Percentiles rank a stretch among this genome's conserved stretches.
Evolutionary conservation across 2,113 vertebrate species (phyloP).

Genomic region (Parotia lawesii): DNA sequence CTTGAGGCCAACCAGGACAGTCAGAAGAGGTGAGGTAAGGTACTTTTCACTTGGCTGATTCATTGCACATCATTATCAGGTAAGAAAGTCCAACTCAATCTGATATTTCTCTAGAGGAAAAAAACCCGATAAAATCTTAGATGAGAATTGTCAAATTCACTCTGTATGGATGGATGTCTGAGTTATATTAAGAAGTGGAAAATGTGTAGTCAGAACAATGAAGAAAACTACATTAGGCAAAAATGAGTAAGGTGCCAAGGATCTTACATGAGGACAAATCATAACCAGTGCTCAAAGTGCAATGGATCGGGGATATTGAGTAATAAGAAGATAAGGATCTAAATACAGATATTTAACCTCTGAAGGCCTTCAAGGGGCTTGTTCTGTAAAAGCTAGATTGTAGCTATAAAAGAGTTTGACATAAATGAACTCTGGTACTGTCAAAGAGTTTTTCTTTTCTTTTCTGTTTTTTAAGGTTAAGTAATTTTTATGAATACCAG

Average conservation of each 20-base stretch:
- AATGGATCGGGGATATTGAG: neutral
- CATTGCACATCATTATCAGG: conserved; percentile 13
- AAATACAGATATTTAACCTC: conserved; percentile 48
- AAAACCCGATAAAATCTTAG: conserved; percentile 22
- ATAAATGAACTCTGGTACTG: conserved; percentile 27
- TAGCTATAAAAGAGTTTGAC: conserved; percentile 10
- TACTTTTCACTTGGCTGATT: conserved; percentile 21
- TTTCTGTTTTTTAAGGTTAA: neutral
- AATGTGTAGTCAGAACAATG: conserved; percentile 44
- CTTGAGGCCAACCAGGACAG: neutral
- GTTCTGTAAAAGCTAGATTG: conserved; percentile 28
- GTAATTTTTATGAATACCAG: neutral
- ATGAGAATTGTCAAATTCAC: conserved; percentile 59
- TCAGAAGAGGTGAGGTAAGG: neutral
- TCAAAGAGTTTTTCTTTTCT: neutral
- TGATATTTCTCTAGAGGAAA: conserved; percentile 14
- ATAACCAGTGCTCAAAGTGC: conserved; percentile 46
- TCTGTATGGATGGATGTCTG: conserved; percentile 51
- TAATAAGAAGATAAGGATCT: conserved; percentile 46
- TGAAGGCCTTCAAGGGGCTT: conserved; percentile 29
- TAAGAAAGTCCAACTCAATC: neutral
- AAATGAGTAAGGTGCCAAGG: conserved; percentile 51
- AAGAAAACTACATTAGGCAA: conserved; percentile 48
- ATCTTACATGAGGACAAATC: conserved; percentile 49
- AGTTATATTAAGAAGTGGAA: conserved; percentile 55